Evolutionary conservation across 2,888 invertebrate genomes (phyloP), one percentile per base, ranked within the genome.

Genomic region (Lithophane leautieri): DNA sequence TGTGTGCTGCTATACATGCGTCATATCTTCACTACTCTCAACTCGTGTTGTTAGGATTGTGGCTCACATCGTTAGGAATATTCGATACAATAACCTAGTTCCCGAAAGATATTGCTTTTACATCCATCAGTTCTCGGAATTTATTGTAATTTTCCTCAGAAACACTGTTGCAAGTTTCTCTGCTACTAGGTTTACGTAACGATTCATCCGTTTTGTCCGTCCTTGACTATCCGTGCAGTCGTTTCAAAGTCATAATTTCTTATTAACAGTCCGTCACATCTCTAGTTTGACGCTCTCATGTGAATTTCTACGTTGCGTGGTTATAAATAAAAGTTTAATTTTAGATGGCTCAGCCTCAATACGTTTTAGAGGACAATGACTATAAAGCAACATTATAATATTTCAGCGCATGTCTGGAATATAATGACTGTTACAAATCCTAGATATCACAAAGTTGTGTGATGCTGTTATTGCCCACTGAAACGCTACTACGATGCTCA

Each of bases 311-410:
- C 88, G 88, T 86, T 81, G 80, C 79, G 73, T 52, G 65, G 76
- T 84, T 91, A 92, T 91, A 90, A 91, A 91, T 90, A 90, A 85
- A 81, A 70, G 61, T 83, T 88, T 92, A 92, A 91, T 88, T 92
- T 89, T 91, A 90, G 90, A 86, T 82, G 89, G 82, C 90, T 87
- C 86, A 88, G 88, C 79, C 87, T 89, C 87, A 86, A 86, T 86
- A 87, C 84, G 81, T 88, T 87, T 90, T 89, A 76, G 87, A 90
- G 85, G 89, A 91, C 90, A 89, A 89, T 89, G 79, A 83, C 82
- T 84, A 87, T 86, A 79, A 84, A 79, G 74, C 69, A 28, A 76
- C 54, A 73, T 73, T 78, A 81, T 74, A 60, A 74, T 78, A 83
- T 78, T 72, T 47, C 73, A 70, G 75, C 73, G 69, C 71, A 69